Conservation (phyloP, 1,140 invertebrate genomes). For the Drosophila ananassae region DNA sequence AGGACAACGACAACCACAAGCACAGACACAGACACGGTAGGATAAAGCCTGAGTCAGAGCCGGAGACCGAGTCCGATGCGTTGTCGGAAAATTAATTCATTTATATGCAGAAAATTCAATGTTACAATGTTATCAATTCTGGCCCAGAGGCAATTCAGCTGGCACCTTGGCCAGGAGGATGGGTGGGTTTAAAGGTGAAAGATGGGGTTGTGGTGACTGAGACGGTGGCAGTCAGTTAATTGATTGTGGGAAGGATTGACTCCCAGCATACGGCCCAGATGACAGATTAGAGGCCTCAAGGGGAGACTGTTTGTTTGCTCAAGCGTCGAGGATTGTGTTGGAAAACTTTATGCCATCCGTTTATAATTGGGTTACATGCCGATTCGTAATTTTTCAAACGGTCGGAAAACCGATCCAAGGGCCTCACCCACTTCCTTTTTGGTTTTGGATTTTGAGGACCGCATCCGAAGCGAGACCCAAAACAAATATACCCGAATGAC, state of each 20-base stretch:
- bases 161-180: slow-evolving; percentile 11
- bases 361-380: slow-evolving; percentile 9
- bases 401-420: slow-evolving; percentile 15
- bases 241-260: slow-evolving; percentile 55
- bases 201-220: background rate
- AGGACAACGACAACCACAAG: slow-evolving; percentile 6
- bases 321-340: slow-evolving; percentile 21
- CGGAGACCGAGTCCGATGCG: slow-evolving; percentile 29
- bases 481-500: slow-evolving; percentile 50
- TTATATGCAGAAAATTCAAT: slow-evolving; percentile 83
- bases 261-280: slow-evolving; percentile 32
- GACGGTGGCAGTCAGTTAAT: slow-evolving; percentile 36
- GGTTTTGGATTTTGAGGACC: background rate
- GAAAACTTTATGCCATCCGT: background rate
- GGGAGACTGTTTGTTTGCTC: slow-evolving; percentile 13
- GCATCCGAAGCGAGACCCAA: slow-evolving; percentile 32
- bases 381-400: slow-evolving; percentile 2
- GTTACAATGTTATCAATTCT: slow-evolving; percentile 81
- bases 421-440: slow-evolving; percentile 46
- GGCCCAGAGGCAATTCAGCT: slow-evolving; percentile 61
- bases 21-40: background rate
- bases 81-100: slow-evolving; percentile 79
- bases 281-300: slow-evolving; percentile 31
- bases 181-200: slow-evolving; percentile 42
- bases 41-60: slow-evolving; percentile 8